Evolutionary conservation across 2,888 invertebrate genomes (phyloP).

Genomic region (Hypomecis punctinalis): DNA sequence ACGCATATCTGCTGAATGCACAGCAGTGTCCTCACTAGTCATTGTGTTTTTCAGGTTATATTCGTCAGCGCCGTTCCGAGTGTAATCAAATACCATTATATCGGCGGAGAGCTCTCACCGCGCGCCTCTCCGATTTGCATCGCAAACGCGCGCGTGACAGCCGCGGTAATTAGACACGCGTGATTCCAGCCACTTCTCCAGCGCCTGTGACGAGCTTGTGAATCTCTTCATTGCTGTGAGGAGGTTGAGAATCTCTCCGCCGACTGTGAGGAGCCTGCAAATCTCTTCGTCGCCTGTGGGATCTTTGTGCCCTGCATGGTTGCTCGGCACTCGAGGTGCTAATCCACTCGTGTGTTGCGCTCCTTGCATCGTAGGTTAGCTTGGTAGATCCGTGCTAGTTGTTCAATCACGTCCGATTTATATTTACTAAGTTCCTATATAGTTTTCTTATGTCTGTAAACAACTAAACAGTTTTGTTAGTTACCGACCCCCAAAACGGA

Average conservation of each 20-base stretch:
- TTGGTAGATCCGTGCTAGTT: too few species aligned
- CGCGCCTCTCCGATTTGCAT: constrained; percentile 30
- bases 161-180: constrained; percentile 35
- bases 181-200: constrained; percentile 17
- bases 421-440: too few species aligned
- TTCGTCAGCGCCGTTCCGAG: constrained; percentile 6
- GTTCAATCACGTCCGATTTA: too few species aligned
- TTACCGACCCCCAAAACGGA: too few species aligned
- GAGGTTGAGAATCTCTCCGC: neutral
- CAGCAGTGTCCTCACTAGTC: too few species aligned
- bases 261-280: constrained; percentile 15
- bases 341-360: neutral
- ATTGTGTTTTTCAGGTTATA: too few species aligned
- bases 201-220: constrained; percentile 13
- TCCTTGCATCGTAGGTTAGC: neutral
- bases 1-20: too few species aligned
- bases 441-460: too few species aligned
- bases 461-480: too few species aligned
- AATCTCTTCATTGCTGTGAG: constrained; percentile 4
- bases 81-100: neutral
- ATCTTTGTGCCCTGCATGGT: neutral
- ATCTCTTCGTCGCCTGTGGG: constrained; percentile 2
- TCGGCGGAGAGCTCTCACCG: neutral
- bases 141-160: constrained; percentile 30
- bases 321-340: neutral